A percentile compares a stretch with the other conserved stretches of the same genome.
Conservation (phyloP, 2,113 vertebrate genomes). For the Sapayoa aenigma region DNA sequence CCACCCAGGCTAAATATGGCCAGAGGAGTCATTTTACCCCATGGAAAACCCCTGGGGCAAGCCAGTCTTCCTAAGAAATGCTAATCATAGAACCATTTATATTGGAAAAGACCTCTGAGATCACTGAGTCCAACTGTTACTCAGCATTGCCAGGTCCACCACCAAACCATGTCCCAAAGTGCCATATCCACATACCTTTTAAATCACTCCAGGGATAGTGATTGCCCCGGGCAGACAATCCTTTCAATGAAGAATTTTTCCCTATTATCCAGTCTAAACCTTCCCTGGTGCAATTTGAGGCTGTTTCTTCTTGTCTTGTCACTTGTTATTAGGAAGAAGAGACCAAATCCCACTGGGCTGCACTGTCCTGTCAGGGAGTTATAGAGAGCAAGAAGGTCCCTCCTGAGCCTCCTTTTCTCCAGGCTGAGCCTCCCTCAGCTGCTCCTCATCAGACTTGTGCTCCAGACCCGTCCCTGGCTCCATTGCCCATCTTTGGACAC, state of each 20-base stretch:
- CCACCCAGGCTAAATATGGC: background rate
- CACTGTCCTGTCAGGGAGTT: background rate
- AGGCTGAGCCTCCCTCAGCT: background rate
- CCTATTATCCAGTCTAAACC: background rate
- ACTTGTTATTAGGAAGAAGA: background rate
- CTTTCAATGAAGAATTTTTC: background rate
- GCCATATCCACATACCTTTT: fast-evolving
- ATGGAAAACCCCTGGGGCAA: background rate
- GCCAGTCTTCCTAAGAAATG: background rate
- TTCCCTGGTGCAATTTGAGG: background rate
- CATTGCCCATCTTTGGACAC: background rate
- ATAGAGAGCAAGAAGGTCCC: background rate
- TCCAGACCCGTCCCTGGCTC: background rate
- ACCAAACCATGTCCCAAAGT: background rate
- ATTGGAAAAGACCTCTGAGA: background rate
- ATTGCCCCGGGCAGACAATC: background rate
- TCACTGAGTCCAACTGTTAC: background rate
- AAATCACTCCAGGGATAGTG: background rate
- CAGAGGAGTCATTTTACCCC: background rate
- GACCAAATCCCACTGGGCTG: too few relatives aligned
- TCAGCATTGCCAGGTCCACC: background rate
- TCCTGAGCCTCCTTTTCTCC: background rate
- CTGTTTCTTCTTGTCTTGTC: background rate
- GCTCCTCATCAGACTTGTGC: background rate
- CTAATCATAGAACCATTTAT: background rate